A percentile compares a stretch with the other conserved stretches of the same genome.
phyloP scores from a whole-genome alignment of 2,888 invertebrate genomes.

The Sympetrum striolatum region DNA sequence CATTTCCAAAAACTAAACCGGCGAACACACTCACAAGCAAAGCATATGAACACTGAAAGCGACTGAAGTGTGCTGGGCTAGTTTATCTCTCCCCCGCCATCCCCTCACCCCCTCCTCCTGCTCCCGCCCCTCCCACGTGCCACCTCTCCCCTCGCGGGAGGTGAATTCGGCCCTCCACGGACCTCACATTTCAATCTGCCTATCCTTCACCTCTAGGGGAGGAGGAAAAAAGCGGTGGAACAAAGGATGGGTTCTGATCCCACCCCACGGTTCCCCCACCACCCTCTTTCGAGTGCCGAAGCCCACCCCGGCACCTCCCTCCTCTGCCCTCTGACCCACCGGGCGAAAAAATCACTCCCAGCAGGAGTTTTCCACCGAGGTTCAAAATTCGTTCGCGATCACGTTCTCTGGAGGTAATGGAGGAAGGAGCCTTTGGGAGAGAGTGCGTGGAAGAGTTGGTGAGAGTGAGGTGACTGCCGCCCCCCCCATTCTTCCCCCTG shows the following conservation, averaged over 20 bases:
- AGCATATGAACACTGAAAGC: slow-evolving; percentile 18
- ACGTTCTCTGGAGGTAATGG: not conserved
- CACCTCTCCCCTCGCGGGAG: not conserved
- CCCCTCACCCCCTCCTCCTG: not conserved
- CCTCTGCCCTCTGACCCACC: not conserved
- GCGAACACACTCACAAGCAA: not conserved
- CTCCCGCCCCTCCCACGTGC: not conserved
- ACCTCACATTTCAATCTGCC: not conserved
- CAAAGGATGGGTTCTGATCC: not conserved
- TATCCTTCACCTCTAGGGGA: not conserved
- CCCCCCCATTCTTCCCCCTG: not conserved
- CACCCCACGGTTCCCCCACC: not conserved
- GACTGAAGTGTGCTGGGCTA: not conserved
- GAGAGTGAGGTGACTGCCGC: not conserved
- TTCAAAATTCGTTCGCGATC: too few species aligned
- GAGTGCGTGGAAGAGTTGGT: not conserved
- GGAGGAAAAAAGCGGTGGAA: not conserved
- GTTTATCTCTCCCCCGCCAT: not conserved
- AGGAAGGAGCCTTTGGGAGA: not conserved
- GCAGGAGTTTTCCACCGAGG: not conserved
- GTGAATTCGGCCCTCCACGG: not conserved
- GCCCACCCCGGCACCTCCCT: not conserved
- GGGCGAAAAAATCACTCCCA: not conserved
- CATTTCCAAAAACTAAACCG: not conserved
- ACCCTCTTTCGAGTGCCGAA: not conserved